Base-by-base conservation (phyloP, 2,888 invertebrate genomes). In the Meandrusa payeni region DNA sequence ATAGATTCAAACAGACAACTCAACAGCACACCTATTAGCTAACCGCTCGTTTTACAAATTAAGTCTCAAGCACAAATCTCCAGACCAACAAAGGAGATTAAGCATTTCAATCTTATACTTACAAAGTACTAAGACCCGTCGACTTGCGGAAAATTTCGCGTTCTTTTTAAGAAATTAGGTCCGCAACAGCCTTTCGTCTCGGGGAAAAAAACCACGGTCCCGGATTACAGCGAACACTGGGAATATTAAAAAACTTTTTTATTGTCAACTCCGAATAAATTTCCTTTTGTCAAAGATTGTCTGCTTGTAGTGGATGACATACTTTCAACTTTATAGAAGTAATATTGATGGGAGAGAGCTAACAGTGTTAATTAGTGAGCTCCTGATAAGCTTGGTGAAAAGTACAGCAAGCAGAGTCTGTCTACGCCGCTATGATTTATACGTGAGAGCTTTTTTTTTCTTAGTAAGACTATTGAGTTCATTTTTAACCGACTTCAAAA, bases 171-270 rank as follows among this genome's bases (percentile, higher is more conserved):
- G 36, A 42, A 42, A 36, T 36, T 42, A 36, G 29, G 36, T 42
- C 29, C 12, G 40, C 42, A 36, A 37, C 42, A 24, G 31, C 36
- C 37, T 42, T 42, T 31, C 29, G 37, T 31, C 42, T 37, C 9
- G 10, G 22, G 17, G 17, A 23, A 31, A 33, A 42, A 42, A 42
- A 42, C 22, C 24, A 19, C 12, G 20, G 29, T 24, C 10, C 19
- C 11, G 31, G 42, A 42, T 42, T 42, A 79, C 78, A 77, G 68
- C 65, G 78, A 76, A 78, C 76, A 79, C 73, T 69, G 70, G 73
- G 82, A 83, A 83, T 86, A 86, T 86, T 86, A 86, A 86, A 86
- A 86, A 86, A 86, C 76, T 86, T 86, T 76, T 44, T 38, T 44
- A 37, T 22, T 55, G 62, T 38, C 32, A 29, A 31, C 49, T 46